A percentile compares a stretch with the other conserved stretches of the same genome.
These are phyloP conservation scores for Drosophila eugracilis DNA, from an alignment of 1,140 invertebrate species.

Conservation along the genomic window DNA sequence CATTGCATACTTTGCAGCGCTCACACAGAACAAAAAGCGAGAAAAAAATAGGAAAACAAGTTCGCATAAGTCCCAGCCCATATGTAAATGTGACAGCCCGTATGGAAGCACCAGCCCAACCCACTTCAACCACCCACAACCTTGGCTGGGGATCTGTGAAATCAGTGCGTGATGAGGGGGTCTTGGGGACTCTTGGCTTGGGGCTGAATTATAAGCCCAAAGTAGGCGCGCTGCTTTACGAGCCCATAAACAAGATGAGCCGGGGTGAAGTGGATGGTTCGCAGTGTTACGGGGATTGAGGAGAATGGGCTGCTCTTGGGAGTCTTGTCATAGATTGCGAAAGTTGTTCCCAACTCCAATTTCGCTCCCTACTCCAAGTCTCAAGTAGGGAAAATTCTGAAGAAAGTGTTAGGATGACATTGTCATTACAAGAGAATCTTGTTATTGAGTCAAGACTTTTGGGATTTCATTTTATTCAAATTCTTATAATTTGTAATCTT, in stretches of 20 bases:
- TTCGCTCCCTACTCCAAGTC: slow-evolving; percentile 7
- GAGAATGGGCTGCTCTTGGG: slow-evolving; percentile 21
- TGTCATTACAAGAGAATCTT: not conserved
- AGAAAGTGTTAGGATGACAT: not conserved
- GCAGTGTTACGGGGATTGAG: not conserved
- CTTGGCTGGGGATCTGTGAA: slow-evolving; percentile 54
- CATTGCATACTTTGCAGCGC: slow-evolving; percentile 55
- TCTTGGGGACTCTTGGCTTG: slow-evolving; percentile 29
- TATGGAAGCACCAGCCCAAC: slow-evolving; percentile 23
- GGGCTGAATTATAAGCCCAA: slow-evolving; percentile 52
- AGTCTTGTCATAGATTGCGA: slow-evolving; percentile 43
- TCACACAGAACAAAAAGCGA: slow-evolving; percentile 8
- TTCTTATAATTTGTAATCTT: not conserved
- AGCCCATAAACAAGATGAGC: slow-evolving; percentile 72
- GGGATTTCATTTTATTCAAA: too few relatives aligned
- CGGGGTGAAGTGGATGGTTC: slow-evolving; percentile 20
- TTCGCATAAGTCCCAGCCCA: slow-evolving; percentile 56
- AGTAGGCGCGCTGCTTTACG: slow-evolving; percentile 74
- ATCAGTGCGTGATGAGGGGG: slow-evolving; percentile 73
- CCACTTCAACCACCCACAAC: slow-evolving; percentile 2
- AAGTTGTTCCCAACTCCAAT: slow-evolving; percentile 29
- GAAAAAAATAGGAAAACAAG: slow-evolving; percentile 33
- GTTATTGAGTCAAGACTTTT: too few relatives aligned
- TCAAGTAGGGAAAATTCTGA: not conserved
- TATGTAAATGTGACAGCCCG: slow-evolving; percentile 77